Evolutionary conservation across 2,797 vertebrate species (phyloP).

Genomic region (Hylomyscus alleni): DNA sequence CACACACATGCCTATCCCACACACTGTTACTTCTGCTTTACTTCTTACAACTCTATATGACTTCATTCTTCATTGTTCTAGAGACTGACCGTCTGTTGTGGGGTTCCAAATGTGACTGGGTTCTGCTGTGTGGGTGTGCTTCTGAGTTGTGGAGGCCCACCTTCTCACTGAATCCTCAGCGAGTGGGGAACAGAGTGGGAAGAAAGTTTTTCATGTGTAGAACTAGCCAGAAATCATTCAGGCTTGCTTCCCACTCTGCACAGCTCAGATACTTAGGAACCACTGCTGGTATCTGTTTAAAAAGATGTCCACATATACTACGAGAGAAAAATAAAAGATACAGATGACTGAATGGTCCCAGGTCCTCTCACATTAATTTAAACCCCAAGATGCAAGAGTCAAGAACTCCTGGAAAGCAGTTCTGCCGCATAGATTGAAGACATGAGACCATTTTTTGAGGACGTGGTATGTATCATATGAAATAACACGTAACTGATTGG

Average conservation of each 20-base stretch:
- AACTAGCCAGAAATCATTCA: background rate
- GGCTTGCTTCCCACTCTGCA: background rate
- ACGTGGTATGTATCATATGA: too few relatives aligned
- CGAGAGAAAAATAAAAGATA: background rate
- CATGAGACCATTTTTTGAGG: background rate
- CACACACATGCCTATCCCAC: background rate
- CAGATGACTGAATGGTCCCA: background rate
- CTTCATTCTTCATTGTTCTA: background rate
- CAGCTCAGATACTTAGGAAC: background rate
- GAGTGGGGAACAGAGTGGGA: background rate
- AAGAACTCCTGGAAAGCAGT: background rate
- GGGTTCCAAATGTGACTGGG: background rate
- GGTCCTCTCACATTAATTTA: background rate
- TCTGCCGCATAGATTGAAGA: background rate
- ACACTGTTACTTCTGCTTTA: background rate
- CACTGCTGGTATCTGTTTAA: background rate
- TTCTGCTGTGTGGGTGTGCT: background rate
- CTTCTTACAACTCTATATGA: background rate
- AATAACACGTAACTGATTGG: background rate
- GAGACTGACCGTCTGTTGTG: background rate
- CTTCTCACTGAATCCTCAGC: rapidly evolving
- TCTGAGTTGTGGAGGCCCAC: background rate
- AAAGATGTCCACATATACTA: background rate
- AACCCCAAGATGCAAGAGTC: background rate
- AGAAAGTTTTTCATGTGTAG: background rate